phyloP scores from a whole-genome alignment of 2,113 vertebrate species.

The Oenanthe melanoleuca region DNA sequence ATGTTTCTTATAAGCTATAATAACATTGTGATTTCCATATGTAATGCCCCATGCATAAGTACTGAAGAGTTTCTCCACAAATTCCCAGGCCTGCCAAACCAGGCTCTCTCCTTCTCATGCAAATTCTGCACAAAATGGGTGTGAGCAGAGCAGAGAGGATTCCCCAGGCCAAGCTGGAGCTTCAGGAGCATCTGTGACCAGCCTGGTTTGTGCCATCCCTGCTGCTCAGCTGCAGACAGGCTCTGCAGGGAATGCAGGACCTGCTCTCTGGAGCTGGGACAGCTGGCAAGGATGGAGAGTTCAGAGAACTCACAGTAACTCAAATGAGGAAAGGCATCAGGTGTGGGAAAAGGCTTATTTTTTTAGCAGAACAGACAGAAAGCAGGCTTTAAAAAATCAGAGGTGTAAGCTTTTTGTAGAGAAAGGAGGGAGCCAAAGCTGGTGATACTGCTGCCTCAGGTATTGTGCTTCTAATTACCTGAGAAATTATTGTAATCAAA shows the following conservation, averaged over 20 bases:
- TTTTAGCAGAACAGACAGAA: neutral
- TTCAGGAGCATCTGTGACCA: neutral
- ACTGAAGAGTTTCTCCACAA: neutral
- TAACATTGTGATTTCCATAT: conserved; percentile 51
- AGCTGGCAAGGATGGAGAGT: neutral
- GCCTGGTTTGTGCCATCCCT: neutral
- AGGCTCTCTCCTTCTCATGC: neutral
- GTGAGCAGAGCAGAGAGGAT: neutral
- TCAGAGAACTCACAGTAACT: neutral
- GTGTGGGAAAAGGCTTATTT: neutral
- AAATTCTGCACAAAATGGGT: neutral
- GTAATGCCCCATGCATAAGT: conserved; percentile 27
- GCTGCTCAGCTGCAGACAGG: neutral
- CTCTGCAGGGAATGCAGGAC: accelerated
- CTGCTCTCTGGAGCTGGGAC: neutral
- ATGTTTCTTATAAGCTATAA: conserved; percentile 23
- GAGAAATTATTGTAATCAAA: neutral
- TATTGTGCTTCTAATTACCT: neutral
- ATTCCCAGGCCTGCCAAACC: conserved; percentile 36
- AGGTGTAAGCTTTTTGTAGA: neutral
- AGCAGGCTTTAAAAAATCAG: neutral
- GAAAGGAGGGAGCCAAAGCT: neutral
- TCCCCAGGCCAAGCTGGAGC: neutral
- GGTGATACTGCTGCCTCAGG: neutral
- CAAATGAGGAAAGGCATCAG: neutral